Evolutionary conservation across 2,888 invertebrate genomes (phyloP), one percentile per base, ranked within the genome.

Genomic region (Tolmerus cingulatus): DNA sequence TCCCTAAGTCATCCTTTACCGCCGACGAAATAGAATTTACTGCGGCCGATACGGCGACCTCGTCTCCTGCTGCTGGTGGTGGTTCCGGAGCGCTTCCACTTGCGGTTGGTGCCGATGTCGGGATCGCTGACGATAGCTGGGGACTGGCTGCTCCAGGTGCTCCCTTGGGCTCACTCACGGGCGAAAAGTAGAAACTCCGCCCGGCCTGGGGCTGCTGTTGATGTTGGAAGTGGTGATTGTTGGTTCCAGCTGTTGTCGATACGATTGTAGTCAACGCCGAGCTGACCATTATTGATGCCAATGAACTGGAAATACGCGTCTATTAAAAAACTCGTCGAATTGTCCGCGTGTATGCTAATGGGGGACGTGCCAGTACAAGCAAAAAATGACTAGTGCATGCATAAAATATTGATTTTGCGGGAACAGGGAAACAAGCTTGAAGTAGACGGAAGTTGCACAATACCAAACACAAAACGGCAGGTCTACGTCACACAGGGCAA

Each of bases 221-320:
- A 14, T 88, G 89, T 30, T 89, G 89, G 87, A 89, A 90, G 79
- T 90, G 89, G 34, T 88, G 89, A 85, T 89, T 89, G 88, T 87
- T 88, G 87, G 89, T 87, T 90, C 89, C 76, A 89, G 89, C 87
- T 89, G 90, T 88, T 90, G 91, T 91, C 90, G 92, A 91, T 91
- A 92, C 92, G 90, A 91, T 92, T 91, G 92, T 91, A 90, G 92
- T 91, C 92, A 92, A 92, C 91, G 92, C 91, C 91, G 92, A 92
- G 91, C 92, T 92, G 91, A 92, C 92, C 92, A 92, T 92, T 92
- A 92, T 92, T 92, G 91, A 84, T 91, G 90, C 90, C 91, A 91
- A 91, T 91, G 90, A 90, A 90, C 92, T 92, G 90, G 34, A 90
- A 87, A 74, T 89, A 86, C 27, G 40, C 23, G 40, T 34, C 74